Base-by-base conservation (phyloP, 2,888 invertebrate genomes). In the Oeneis ivallda region DNA sequence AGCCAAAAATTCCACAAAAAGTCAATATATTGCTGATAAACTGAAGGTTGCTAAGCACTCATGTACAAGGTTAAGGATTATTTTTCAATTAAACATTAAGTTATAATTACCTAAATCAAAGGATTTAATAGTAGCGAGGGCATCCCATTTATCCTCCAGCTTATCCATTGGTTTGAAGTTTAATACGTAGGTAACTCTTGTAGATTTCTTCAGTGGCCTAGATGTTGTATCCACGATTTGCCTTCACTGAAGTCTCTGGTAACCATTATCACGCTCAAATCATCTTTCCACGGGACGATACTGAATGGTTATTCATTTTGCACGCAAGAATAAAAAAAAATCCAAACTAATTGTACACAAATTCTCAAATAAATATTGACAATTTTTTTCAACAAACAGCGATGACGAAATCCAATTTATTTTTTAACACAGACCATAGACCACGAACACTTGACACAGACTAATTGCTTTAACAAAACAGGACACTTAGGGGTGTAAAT, bases 71-170 rank as follows among this genome's bases (percentile, higher is more conserved):
- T 67, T 69, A 68, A 49, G 10, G 43, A 32, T 19, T 49, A 54
- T 49, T 15, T n/a, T 49, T 45, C 1, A 54, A 60, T 37, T 19
- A 49, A 39, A 62, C 37, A 50, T 32, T 6, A 3, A 61, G 50
- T 15, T 11, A 11, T 57, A 45, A 32, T 70, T 77, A 90, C 91
- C 91, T 75, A 87, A 79, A 77, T 91, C 92, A 72, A 92, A 92
- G n/a, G 88, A 79, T 77, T 91, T 90, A 9, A 90, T 80, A 1
- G 92, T 92, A 26, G 89, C 82, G 65, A 92, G 78, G 65, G 87
- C 82, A 66, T 89, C 87, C 92, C 92, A 92, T 74, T 88, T 89
- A 65, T 85, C 82, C 58, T 82, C 74, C 66, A 81, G 83, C 61
- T 78, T 84, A 66, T 87, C 85, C 90, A 90, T 90, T 65, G 65